These are phyloP conservation scores for Luehdorfia chinensis DNA, from an alignment of 1,140 invertebrate genomes.

Conservation along the genomic window DNA sequence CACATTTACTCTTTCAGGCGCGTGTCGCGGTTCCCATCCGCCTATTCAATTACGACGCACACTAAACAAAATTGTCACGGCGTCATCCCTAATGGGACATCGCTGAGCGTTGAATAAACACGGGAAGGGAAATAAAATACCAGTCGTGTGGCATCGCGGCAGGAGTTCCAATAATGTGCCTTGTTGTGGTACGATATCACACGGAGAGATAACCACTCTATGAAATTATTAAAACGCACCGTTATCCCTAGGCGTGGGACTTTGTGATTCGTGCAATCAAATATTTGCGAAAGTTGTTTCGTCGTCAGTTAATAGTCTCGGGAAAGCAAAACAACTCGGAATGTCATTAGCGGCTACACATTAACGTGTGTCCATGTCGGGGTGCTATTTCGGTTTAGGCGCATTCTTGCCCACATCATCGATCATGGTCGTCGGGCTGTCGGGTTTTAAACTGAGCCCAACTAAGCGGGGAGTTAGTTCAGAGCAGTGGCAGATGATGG, in stretches of 20 bases:
- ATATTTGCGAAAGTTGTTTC: slow-evolving; percentile 7
- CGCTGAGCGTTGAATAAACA: slow-evolving; percentile 64
- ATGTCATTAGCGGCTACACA: slow-evolving; percentile 46
- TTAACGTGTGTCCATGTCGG: slow-evolving; percentile 34
- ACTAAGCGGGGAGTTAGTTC: too few species aligned
- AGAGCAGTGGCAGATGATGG: slow-evolving; percentile 41
- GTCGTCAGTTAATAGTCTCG: slow-evolving; percentile 24
- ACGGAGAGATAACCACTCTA: slow-evolving; percentile 45
- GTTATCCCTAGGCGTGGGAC: slow-evolving; percentile 42
- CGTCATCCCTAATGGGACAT: slow-evolving; percentile 62
- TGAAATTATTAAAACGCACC: slow-evolving; percentile 48
- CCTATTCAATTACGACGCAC: slow-evolving; percentile 67
- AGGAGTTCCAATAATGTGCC: slow-evolving; percentile 55
- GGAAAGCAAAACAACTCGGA: slow-evolving; percentile 34
- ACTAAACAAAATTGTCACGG: slow-evolving; percentile 55
- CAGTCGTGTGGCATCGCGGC: slow-evolving; percentile 66
- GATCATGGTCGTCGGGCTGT: slow-evolving; percentile 44
- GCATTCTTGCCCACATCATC: slow-evolving; percentile 44
- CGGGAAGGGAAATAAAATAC: slow-evolving; percentile 52
- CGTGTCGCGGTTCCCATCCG: slow-evolving; percentile 57
- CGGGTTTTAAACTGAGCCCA: slow-evolving; percentile 47
- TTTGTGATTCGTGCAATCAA: slow-evolving; percentile 17
- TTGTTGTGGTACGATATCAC: slow-evolving; percentile 42
- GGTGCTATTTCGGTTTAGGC: slow-evolving; percentile 43
- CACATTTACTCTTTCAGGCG: slow-evolving; percentile 49